These are phyloP conservation scores for Acromyrmex charruanus DNA, from an alignment of 1,140 invertebrate genomes.

Conservation along the genomic window DNA sequence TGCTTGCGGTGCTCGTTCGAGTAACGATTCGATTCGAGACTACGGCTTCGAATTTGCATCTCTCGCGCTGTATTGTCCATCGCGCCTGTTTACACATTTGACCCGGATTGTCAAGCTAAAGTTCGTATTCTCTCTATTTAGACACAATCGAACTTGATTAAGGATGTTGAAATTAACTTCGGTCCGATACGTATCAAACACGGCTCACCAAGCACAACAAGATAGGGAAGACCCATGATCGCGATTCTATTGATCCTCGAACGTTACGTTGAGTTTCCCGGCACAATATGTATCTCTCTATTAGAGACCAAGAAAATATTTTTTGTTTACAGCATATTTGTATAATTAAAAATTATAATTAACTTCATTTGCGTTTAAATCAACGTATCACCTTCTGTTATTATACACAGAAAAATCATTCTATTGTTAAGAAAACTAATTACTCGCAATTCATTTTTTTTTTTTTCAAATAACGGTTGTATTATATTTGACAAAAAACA, in stretches of 20 bases:
- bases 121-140: constrained; percentile 67
- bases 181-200: constrained; percentile 48
- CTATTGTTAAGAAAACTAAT: no score
- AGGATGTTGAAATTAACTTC: constrained; percentile 74
- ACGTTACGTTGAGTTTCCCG: constrained; percentile 27
- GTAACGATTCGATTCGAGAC: constrained; percentile 79
- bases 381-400: neutral
- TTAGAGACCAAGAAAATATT: neutral
- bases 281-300: neutral
- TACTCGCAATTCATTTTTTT: no score
- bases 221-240: constrained; percentile 18
- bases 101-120: constrained; percentile 73
- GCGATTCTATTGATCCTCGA: constrained; percentile 51
- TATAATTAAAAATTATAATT: neutral
- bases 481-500: no score
- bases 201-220: constrained; percentile 36
- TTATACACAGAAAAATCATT: no score
- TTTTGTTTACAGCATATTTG: neutral
- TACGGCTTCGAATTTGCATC: constrained; percentile 73
- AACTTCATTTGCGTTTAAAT: neutral
- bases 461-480: no score
- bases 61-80: constrained; percentile 71
- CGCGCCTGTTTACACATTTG: constrained; percentile 75
- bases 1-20: constrained; percentile 80
- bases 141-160: constrained; percentile 75